Conservation (phyloP, 2,113 vertebrate genomes). For the Mormyrus lacerda region DNA sequence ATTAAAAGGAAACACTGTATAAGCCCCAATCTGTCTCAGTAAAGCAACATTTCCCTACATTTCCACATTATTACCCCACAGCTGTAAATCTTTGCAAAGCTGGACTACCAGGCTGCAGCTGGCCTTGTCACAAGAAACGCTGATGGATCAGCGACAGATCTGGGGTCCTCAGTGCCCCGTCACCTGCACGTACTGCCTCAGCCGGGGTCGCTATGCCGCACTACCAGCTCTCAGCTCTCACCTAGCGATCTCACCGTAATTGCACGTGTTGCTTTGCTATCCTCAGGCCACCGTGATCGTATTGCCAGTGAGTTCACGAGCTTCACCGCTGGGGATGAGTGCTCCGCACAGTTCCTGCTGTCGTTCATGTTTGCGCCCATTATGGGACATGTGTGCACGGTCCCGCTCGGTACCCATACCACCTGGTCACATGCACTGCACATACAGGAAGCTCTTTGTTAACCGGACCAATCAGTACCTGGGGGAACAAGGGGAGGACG, state of each 20-base stretch:
- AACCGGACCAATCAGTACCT: conserved; percentile 62
- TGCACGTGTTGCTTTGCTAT: conserved; percentile 17
- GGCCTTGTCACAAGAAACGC: conserved; percentile 53
- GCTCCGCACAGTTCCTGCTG: conserved; percentile 66
- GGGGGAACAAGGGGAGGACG: conserved; percentile 52
- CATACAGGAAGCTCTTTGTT: conserved; percentile 48
- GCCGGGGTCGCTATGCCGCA: background rate
- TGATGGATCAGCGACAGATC: background rate
- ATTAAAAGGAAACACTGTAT: conserved; percentile 74
- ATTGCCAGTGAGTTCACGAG: conserved; percentile 61
- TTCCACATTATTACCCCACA: conserved; percentile 60
- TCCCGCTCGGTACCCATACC: background rate
- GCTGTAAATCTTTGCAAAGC: conserved; percentile 58
- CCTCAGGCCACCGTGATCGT: conserved; percentile 47
- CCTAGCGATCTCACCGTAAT: conserved; percentile 10
- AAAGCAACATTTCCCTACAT: conserved; percentile 60
- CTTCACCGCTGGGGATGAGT: conserved; percentile 62
- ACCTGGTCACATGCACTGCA: background rate
- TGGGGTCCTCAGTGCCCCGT: background rate
- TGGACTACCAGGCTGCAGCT: conserved; percentile 48
- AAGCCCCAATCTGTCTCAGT: conserved; percentile 70
- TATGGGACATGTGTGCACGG: conserved; percentile 49
- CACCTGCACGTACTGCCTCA: background rate
- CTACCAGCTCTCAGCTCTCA: background rate
- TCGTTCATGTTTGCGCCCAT: conserved; percentile 52